Base-by-base conservation (phyloP, 2,888 invertebrate genomes). In the Papilio elwesi region DNA sequence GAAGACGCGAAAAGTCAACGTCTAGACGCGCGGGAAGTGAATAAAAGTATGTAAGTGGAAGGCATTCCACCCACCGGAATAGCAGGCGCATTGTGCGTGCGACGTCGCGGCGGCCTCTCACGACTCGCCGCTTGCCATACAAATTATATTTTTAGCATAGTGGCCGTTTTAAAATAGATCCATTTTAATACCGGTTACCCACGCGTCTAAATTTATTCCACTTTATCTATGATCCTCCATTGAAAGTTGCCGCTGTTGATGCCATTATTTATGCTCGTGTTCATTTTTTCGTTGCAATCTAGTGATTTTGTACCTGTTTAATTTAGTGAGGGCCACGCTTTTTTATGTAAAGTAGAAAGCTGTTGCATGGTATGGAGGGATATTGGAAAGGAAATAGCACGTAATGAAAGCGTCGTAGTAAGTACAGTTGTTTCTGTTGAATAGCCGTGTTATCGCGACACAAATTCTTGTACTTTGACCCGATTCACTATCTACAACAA, bases 1-100 rank as follows among this genome's bases (percentile, higher is more conserved):
- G 73, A 16, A 57, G 49, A 15, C 11, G 12, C 51, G n/a, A 16
- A 73, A 68, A 64, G 69, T 71, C 75, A 74, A 75, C 84, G 91
- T 90, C 90, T 91, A 91, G 91, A 92, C 91, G 87, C 87, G 87
- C 87, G 88, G 89, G 88, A 90, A 90, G 86, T 88, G 83, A 87
- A 87, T 80, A 87, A 86, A 85, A 87, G 86, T 87, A 84, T 85
- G 83, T 85, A 83, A 85, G 86, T 84, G 83, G 84, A 87, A 85
- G 85, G 84, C 84, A 89, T 89, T 87, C 86, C 85, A 82, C 81
- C 83, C 79, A 75, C 76, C 78, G 83, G 78, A 82, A 82, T 82
- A 79, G 81, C 80, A 74, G 74, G 73, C 76, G 76, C 76, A 79
- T 82, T 83, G 81, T 83, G 84, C 82, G 80, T 83, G 80, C 75